Evolutionary conservation across 1,140 invertebrate genomes (phyloP).

Genomic region (Trichomalopsis sarcophagae): DNA sequence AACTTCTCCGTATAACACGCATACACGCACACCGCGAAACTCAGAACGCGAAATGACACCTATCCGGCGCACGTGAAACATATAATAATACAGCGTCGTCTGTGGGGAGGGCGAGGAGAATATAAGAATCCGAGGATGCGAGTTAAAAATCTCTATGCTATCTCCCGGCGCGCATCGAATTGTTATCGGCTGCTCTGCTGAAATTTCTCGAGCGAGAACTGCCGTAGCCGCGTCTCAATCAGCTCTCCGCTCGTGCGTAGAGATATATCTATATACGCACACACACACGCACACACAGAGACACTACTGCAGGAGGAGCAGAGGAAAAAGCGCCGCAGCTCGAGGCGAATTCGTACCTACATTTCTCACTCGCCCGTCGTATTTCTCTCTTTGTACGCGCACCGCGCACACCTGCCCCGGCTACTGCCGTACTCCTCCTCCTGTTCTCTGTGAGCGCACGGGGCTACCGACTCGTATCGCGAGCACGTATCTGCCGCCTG

Average conservation of each 20-base stretch:
- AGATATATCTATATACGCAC: too few species aligned
- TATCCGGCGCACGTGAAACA: neutral
- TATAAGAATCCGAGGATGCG: neutral
- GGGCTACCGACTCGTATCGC: conserved; percentile 44
- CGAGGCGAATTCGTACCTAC: conserved; percentile 15
- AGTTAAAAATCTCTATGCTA: neutral
- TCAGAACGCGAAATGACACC: neutral
- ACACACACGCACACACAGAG: neutral
- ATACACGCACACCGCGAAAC: too few species aligned
- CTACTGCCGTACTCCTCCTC: neutral
- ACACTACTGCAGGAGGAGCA: neutral
- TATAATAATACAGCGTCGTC: neutral
- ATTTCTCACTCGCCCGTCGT: conserved; percentile 19
- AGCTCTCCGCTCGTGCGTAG: neutral
- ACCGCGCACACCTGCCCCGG: conserved; percentile 31
- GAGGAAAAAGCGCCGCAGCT: neutral
- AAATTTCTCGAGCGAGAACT: neutral
- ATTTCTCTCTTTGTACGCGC: neutral
- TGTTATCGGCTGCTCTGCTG: conserved; percentile 1
- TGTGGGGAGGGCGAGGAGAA: too few species aligned
- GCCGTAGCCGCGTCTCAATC: conserved; percentile 1
- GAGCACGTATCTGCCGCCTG: conserved; percentile 33
- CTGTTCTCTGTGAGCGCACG: neutral
- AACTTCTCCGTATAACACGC: neutral
- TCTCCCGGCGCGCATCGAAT: neutral